Percentiles rank a stretch among this genome's conserved stretches.
Evolutionary conservation across 2,797 vertebrate species (phyloP).

Genomic region (Esox lucius): DNA sequence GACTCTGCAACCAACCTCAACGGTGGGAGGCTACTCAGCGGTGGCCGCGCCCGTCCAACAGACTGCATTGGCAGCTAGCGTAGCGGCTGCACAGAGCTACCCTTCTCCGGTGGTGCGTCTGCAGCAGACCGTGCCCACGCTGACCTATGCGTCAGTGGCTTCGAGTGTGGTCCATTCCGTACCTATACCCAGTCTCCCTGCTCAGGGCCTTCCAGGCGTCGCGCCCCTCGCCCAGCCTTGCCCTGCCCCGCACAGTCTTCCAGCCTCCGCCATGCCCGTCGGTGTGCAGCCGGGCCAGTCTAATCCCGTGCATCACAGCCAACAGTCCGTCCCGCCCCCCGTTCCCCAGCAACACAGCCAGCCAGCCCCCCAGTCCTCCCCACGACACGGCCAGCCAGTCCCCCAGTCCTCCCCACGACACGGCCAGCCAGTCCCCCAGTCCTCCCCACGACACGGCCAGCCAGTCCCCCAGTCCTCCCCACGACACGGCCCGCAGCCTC

Average conservation of each 20-base stretch:
- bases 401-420: slow-evolving; percentile 35
- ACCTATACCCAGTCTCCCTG: slow-evolving; percentile 44
- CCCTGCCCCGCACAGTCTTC: slow-evolving; percentile 15
- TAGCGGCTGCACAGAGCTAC: slow-evolving; percentile 46
- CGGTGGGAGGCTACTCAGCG: slow-evolving; percentile 1
- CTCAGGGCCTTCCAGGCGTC: slow-evolving; percentile 44
- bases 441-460: slow-evolving; percentile 27
- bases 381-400: slow-evolving; percentile 43
- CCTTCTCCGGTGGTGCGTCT: slow-evolving; percentile 4
- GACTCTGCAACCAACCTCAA: slow-evolving; percentile 45
- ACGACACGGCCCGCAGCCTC: slow-evolving; percentile 30
- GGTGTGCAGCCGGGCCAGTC: slow-evolving; percentile 56
- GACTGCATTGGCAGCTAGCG: background rate
- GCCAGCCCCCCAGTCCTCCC: slow-evolving; percentile 44
- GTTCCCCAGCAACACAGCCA: slow-evolving; percentile 49
- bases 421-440: slow-evolving; percentile 45
- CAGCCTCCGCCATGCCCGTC: slow-evolving; percentile 34
- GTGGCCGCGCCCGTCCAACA: slow-evolving; percentile 12
- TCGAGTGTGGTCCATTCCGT: slow-evolving; percentile 52
- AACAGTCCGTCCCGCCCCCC: slow-evolving; percentile 41
- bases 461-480: slow-evolving; percentile 44
- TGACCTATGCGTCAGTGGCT: slow-evolving; percentile 55
- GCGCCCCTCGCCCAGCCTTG: slow-evolving; percentile 14
- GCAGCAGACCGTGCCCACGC: background rate
- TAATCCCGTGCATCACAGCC: slow-evolving; percentile 61